Evolutionary conservation across 2,113 vertebrate genomes (phyloP).

Genomic region (Nothobranchius kuhntae): DNA sequence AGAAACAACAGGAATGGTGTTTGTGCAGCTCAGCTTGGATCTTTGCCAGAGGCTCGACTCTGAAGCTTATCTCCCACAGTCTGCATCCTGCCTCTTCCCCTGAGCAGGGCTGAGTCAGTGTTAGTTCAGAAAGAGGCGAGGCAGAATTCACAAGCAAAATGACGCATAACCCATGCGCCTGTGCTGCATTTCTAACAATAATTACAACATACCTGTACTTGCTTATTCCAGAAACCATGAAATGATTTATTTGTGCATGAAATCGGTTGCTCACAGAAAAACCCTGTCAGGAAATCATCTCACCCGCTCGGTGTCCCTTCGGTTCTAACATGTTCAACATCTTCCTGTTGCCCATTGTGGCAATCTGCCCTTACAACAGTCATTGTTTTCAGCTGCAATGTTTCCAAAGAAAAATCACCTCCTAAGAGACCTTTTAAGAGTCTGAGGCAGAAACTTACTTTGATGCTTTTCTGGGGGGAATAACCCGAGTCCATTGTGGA

Average conservation of each 20-base stretch:
- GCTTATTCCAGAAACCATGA: too few relatives aligned
- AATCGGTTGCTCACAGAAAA: neutral
- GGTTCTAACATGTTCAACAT: neutral
- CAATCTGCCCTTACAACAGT: neutral
- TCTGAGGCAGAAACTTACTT: too few relatives aligned
- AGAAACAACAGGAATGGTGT: neutral
- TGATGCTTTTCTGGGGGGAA: too few relatives aligned
- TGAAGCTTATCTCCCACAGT: constrained; percentile 36
- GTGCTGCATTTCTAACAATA: too few relatives aligned
- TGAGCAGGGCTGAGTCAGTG: constrained; percentile 23
- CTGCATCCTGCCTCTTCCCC: constrained; percentile 40
- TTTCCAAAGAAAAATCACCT: neutral
- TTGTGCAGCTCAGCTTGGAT: neutral
- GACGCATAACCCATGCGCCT: neutral
- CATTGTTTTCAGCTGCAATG: constrained; percentile 1
- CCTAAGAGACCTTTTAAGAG: neutral
- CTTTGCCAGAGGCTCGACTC: neutral
- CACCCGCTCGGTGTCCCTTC: neutral
- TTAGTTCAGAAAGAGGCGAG: constrained; percentile 17
- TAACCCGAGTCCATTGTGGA: too few relatives aligned
- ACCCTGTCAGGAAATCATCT: neutral
- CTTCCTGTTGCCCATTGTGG: too few relatives aligned
- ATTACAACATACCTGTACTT: too few relatives aligned
- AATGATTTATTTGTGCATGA: too few relatives aligned
- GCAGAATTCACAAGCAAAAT: neutral